Evolutionary conservation across 2,113 vertebrate species (phyloP).

Genomic region (Forbesichthys papilliferus): DNA sequence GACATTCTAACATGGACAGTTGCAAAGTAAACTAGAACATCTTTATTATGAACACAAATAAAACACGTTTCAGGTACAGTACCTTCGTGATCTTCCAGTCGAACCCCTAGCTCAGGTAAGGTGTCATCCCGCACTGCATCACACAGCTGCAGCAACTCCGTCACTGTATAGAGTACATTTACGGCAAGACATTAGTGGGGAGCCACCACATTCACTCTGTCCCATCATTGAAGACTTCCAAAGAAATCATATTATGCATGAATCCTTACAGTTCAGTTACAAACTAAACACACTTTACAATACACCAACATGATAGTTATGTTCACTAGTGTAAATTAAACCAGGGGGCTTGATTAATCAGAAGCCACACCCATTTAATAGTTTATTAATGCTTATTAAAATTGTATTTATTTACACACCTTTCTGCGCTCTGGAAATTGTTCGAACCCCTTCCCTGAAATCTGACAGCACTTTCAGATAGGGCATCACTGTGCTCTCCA

Average conservation of each 20-base stretch:
- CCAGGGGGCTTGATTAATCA: too few species aligned
- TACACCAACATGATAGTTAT: too few species aligned
- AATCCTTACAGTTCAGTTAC: too few species aligned
- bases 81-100: conserved; percentile 97
- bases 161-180: conserved; percentile 70
- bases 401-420: conserved; percentile 63
- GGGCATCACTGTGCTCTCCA: conserved; percentile 91
- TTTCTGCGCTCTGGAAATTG: conserved; percentile 88
- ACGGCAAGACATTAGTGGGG: background rate
- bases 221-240: too few species aligned
- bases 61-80: conserved; percentile 5
- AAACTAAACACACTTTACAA: too few species aligned
- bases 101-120: conserved; percentile 91
- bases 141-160: conserved; percentile 85
- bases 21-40: too few species aligned
- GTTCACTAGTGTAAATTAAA: too few species aligned
- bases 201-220: too few species aligned
- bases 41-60: too few species aligned
- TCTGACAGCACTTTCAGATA: conserved; percentile 89
- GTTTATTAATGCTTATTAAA: background rate
- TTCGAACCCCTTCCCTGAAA: conserved; percentile 88
- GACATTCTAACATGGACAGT: too few species aligned
- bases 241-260: too few species aligned
- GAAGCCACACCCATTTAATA: too few species aligned
- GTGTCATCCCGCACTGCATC: conserved; percentile 87